Evolutionary conservation across 1,140 invertebrate species (phyloP).

Genomic region (Drosophila kepulauana): DNA sequence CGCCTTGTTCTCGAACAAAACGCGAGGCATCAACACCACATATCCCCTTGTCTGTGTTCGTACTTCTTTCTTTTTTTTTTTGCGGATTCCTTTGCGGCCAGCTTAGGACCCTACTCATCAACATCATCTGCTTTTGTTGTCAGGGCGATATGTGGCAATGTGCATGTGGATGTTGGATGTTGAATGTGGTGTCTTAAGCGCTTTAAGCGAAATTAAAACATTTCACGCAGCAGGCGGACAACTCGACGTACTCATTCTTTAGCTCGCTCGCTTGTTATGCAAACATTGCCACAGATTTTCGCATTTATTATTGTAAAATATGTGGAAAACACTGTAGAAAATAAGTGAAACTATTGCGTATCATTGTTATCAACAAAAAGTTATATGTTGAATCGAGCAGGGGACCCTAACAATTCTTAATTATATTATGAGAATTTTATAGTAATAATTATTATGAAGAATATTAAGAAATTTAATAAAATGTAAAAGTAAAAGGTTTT

Average conservation of each 20-base stretch:
- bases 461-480: too few species aligned
- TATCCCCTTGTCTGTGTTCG: constrained; percentile 13
- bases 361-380: too few species aligned
- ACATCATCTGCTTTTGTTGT: constrained; percentile 54
- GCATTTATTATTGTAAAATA: constrained; percentile 39
- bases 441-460: too few species aligned
- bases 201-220: constrained; percentile 78
- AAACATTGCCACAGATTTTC: constrained; percentile 48
- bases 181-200: constrained; percentile 60
- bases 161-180: neutral
- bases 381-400: too few species aligned
- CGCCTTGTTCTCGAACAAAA: constrained; percentile 47
- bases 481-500: too few species aligned
- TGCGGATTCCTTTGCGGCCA: constrained; percentile 55
- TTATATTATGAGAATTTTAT: too few species aligned
- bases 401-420: too few species aligned
- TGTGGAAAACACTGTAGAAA: constrained; percentile 19
- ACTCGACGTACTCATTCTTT: constrained; percentile 14
- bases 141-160: constrained; percentile 36
- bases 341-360: neutral
- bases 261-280: constrained; percentile 38
- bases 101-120: constrained; percentile 62
- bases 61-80: neutral
- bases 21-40: constrained; percentile 34
- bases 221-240: constrained; percentile 59